A percentile compares a stretch with the other conserved stretches of the same genome.
Evolutionary conservation across 2,797 vertebrate genomes (phyloP).

Genomic region (Diplodus puntazzo): DNA sequence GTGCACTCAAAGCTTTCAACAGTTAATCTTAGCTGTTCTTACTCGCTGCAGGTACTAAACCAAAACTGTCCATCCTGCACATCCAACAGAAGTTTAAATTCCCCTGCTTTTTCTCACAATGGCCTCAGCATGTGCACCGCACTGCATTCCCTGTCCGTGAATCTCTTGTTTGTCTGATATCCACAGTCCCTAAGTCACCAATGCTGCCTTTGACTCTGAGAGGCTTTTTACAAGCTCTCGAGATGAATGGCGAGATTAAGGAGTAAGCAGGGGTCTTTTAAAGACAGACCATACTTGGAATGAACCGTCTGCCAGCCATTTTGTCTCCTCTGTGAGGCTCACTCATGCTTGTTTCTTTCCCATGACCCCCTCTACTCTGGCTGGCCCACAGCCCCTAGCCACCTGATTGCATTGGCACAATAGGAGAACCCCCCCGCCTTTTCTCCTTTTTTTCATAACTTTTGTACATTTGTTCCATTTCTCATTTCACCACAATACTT

Average conservation of each 20-base stretch:
- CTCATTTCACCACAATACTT: conserved; percentile 3
- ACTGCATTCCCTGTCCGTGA: conserved; percentile 39
- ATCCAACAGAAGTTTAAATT: conserved; percentile 32
- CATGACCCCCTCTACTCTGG: conserved; percentile 51
- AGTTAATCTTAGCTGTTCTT: conserved; percentile 15
- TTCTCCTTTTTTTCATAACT: neutral
- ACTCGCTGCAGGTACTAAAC: conserved; percentile 38
- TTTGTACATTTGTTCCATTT: conserved; percentile 18
- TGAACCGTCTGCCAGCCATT: conserved; percentile 58
- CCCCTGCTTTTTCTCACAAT: conserved; percentile 35
- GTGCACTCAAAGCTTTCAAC: conserved; percentile 14
- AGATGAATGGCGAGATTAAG: conserved; percentile 72
- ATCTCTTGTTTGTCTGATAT: conserved; percentile 62
- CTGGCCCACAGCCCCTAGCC: conserved; percentile 37
- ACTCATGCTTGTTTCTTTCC: conserved; percentile 58
- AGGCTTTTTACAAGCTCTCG: conserved; percentile 48
- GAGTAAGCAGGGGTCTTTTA: conserved; percentile 65
- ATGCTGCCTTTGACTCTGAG: conserved; percentile 58
- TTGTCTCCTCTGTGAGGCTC: conserved; percentile 56
- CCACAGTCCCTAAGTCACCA: conserved; percentile 55
- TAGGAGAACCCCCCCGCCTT: neutral
- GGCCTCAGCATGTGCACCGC: conserved; percentile 38
- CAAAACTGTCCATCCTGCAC: conserved; percentile 17
- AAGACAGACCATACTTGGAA: conserved; percentile 48
- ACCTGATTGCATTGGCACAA: conserved; percentile 51